A percentile compares a stretch with the other conserved stretches of the same genome.
Conservation (phyloP, 2,113 vertebrate species). For the Callopanchax toddi region DNA sequence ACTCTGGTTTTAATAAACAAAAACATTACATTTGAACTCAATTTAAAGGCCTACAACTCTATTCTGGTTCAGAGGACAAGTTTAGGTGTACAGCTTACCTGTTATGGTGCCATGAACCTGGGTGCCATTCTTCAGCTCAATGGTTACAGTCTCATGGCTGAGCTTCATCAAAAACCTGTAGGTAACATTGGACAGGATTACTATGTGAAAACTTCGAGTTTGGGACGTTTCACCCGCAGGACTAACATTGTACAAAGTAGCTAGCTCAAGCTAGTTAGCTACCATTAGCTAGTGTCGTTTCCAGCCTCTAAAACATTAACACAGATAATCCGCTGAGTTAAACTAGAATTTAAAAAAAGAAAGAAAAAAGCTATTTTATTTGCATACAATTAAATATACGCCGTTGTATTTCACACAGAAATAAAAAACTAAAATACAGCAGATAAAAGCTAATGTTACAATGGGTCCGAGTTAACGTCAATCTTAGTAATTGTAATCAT, state of each 20-base stretch:
- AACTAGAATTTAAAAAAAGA: too few relatives aligned
- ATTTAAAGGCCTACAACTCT: neutral
- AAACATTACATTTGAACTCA: neutral
- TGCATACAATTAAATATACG: too few relatives aligned
- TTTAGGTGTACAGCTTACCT: slow-evolving; percentile 75
- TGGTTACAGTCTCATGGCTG: slow-evolving; percentile 98
- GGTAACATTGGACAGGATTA: slow-evolving; percentile 6
- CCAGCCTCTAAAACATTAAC: neutral
- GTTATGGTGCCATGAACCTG: slow-evolving; percentile 98
- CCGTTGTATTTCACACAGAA: too few relatives aligned
- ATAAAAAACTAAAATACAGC: too few relatives aligned
- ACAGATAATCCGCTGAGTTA: neutral
- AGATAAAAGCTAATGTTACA: too few relatives aligned
- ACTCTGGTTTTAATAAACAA: neutral
- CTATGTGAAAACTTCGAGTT: neutral
- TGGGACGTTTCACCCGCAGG: too few relatives aligned
- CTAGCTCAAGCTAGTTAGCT: neutral
- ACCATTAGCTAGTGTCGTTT: neutral
- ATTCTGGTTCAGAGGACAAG: too few relatives aligned
- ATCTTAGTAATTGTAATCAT: too few relatives aligned
- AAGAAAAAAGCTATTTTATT: too few relatives aligned
- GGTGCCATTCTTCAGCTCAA: slow-evolving; percentile 97
- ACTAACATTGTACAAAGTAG: neutral
- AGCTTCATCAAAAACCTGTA: slow-evolving; percentile 97
- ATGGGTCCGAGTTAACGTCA: too few relatives aligned